Evolutionary conservation across 1,140 invertebrate genomes (phyloP).

Genomic region (Acromyrmex charruanus): DNA sequence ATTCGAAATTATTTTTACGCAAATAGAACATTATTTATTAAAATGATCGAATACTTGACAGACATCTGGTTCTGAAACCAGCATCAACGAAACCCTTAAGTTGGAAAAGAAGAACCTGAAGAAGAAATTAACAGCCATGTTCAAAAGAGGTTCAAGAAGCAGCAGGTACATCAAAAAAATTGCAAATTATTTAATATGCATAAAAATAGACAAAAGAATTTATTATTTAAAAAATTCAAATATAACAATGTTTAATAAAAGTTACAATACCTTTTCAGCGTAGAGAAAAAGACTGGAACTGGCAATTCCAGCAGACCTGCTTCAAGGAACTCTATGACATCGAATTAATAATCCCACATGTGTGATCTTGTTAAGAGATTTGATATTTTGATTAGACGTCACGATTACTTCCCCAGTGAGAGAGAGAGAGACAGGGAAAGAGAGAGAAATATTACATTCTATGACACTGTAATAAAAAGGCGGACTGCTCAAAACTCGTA

Average conservation of each 20-base stretch:
- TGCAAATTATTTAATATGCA: slow-evolving; percentile 30
- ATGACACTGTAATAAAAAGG: slow-evolving; percentile 35
- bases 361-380: slow-evolving; percentile 1
- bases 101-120: slow-evolving; percentile 92
- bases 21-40: background rate
- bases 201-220: background rate
- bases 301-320: slow-evolving; percentile 82
- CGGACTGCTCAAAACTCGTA: slow-evolving; percentile 54
- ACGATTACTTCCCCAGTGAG: background rate
- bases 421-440: background rate
- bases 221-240: slow-evolving; percentile 11
- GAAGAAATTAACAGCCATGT: slow-evolving; percentile 93
- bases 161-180: slow-evolving; percentile 88
- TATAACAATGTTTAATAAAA: background rate
- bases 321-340: slow-evolving; percentile 82
- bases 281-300: slow-evolving; percentile 81
- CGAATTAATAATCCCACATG: slow-evolving; percentile 68
- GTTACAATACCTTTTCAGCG: slow-evolving; percentile 69
- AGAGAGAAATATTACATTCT: slow-evolving; percentile 26
- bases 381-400: slow-evolving; percentile 15
- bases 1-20: background rate
- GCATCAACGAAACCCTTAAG: slow-evolving; percentile 88
- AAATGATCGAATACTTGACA: slow-evolving; percentile 78
- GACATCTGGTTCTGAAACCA: slow-evolving; percentile 93
- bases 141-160: slow-evolving; percentile 91